These are phyloP conservation scores for Laodelphax striatellus DNA, from an alignment of 1,140 invertebrate genomes.

Conservation along the genomic window DNA sequence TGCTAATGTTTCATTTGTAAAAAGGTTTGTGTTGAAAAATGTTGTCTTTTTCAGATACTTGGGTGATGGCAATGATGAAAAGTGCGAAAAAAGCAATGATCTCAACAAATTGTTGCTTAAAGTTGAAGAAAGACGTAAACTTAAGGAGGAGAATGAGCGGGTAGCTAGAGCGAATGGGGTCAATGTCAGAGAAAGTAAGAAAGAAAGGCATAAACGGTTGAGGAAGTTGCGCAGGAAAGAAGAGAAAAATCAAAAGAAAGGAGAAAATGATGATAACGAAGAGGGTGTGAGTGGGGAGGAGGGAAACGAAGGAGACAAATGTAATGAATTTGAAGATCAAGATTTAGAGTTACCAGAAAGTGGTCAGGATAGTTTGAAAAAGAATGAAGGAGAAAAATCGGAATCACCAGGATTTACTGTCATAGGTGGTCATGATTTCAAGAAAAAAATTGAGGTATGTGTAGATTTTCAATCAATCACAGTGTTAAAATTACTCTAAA, in stretches of 20 bases:
- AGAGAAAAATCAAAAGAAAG: neutral
- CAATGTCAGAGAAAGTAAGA: neutral
- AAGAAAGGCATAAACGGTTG: neutral
- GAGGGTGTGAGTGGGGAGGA: neutral
- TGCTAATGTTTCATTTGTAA: no score
- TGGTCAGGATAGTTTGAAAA: neutral
- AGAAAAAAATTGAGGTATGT: slow-evolving; percentile 14
- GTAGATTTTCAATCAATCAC: neutral
- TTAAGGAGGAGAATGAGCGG: neutral
- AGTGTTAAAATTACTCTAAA: neutral
- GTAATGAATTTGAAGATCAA: neutral
- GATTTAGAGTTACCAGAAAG: neutral
- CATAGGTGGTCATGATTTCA: slow-evolving; percentile 14
- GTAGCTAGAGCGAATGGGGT: neutral
- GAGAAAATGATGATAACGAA: neutral
- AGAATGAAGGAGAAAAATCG: neutral
- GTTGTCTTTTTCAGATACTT: slow-evolving; percentile 6
- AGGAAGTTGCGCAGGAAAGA: neutral
- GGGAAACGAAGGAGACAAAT: neutral
- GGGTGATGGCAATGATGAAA: neutral
- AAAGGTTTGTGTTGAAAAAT: no score
- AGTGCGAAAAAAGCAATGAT: neutral
- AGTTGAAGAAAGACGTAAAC: slow-evolving; percentile 2
- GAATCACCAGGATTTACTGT: slow-evolving; percentile 9
- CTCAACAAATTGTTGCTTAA: neutral